Base-by-base conservation (phyloP, 2,113 vertebrate species). In the Hystrix cristata region DNA sequence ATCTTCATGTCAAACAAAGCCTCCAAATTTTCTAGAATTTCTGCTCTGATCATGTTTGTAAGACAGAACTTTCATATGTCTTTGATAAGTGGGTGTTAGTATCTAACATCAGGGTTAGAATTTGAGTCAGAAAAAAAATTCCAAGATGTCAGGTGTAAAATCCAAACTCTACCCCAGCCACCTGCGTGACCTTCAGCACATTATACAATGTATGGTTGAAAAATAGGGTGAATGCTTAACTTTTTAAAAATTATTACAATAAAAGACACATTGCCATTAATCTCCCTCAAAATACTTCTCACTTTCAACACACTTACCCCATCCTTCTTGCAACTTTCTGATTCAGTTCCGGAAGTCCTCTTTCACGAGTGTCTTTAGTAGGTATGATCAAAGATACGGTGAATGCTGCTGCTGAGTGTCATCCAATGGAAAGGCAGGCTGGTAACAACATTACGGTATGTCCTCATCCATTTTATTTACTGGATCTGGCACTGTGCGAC, bases 1-100 rank as follows among this genome's bases (percentile, higher is more conserved):
- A 38, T 38, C 38, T 38, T 38, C 38, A 38, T 90, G 84, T 80
- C 81, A 92, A 92, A 87, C 43, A 51, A 87, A 55, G 74, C 87
- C 27, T 3, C 23, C 14, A 67, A 53, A n/a, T 7, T 62, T 79
- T 89, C 55, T 43, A 62, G 55, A 79, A 93, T 67, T 74, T 89
- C 55, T 91, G 25, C 48, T 65, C 76, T 87, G 83, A 89, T 43
- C 31, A 51, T 57, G 65, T 14, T 95, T 83, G 11, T 21, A 86
- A 95, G 46, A 21, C 6, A 48, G 6, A 96, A 92, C 34, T 27
- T 80, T 83, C n/a, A 53, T 10, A 60, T 62, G 16, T 83, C 27
- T 94, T 74, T 27, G 51, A 48, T 67, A 9, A 80, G 25, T 25
- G 86, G 23, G 13, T 72, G 76, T 87, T 94, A 60, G 29, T 62